phyloP scores from a whole-genome alignment of 2,888 invertebrate species.

The Drepana falcataria region DNA sequence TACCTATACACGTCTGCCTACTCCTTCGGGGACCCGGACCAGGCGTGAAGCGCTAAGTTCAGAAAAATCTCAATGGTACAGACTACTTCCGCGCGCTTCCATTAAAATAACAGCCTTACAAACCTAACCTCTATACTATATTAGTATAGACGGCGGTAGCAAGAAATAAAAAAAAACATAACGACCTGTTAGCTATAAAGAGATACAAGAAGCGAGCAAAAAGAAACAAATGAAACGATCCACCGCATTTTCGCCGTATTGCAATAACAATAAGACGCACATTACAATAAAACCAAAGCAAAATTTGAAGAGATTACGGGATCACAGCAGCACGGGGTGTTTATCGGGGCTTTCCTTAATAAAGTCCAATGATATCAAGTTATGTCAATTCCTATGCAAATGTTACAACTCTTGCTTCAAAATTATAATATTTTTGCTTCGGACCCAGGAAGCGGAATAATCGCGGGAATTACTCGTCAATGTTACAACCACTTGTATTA shows the following conservation, averaged over 20 bases:
- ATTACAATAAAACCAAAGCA: slow-evolving; percentile 28
- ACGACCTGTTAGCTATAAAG: too few relatives aligned
- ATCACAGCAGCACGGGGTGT: slow-evolving; percentile 47
- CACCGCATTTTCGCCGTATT: background rate
- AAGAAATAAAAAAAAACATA: too few relatives aligned
- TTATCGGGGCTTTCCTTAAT: slow-evolving; percentile 53
- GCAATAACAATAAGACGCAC: slow-evolving; percentile 1
- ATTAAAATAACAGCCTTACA: too few relatives aligned
- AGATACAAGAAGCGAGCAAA: too few relatives aligned
- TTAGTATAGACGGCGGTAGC: too few relatives aligned
- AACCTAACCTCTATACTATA: too few relatives aligned
- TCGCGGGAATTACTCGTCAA: slow-evolving; percentile 40
- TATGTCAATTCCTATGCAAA: slow-evolving; percentile 60
- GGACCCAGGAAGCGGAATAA: slow-evolving; percentile 44
- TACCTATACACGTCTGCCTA: too few relatives aligned
- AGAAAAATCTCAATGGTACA: too few relatives aligned
- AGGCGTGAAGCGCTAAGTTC: too few relatives aligned
- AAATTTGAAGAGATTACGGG: slow-evolving; percentile 31
- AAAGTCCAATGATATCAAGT: slow-evolving; percentile 55
- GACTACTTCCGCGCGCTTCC: too few relatives aligned
- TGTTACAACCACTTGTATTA: slow-evolving; percentile 32
- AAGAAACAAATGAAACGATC: background rate
- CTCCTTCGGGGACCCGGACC: too few relatives aligned
- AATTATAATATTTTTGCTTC: slow-evolving; percentile 59
- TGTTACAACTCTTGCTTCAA: slow-evolving; percentile 62